Evolutionary conservation across 2,888 invertebrate genomes (phyloP), one percentile per base, ranked within the genome.

Genomic region (Drosophila ochracea): DNA sequence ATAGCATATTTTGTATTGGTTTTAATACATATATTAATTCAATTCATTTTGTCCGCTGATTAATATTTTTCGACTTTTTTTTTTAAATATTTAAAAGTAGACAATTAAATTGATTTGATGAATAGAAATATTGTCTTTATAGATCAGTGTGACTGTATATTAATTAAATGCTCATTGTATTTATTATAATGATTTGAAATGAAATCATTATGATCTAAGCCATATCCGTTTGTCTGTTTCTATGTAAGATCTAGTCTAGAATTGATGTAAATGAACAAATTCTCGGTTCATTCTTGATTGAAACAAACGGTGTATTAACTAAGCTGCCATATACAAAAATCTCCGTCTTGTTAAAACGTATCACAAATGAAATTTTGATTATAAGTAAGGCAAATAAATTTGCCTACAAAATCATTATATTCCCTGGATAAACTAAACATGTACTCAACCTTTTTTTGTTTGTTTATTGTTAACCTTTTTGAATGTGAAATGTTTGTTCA

Each of bases 391-490:
- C 28, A 4, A 28, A 5, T 13, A 7, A n/a, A n/a, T 11, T 30
- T 30, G 28, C 19, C 9, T 25, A 54, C 33, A 16, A 4, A 16
- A 25, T 35, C 9, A 25, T 30, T 4, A 13, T 4, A 55, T 13
- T 28, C 37, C 11, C 16, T 16, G 78, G 61, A 71, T 77, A 78
- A 89, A 74, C 87, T 84, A 84, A 89, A 82, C 88, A 88, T 91
- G 66, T 78, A 73, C 76, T 83, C 33, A 35, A 35, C 25, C 9
- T 31, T 9, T 9, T 33, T 28, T 19, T 31, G 5, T 53, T 28
- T 19, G 50, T 79, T 83, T 82, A 39, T 39, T 39, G 39, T 39
- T 39, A 39, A 39, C 39, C 19, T 4, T 19, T 25, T 25, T 47
- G 74, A 77, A 58, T 68, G 60, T 68, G 50, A 68, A 62, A 39